Evolutionary conservation across 92 coral and sea anemone species (phyloP).

Genomic region (Porites divaricata): DNA sequence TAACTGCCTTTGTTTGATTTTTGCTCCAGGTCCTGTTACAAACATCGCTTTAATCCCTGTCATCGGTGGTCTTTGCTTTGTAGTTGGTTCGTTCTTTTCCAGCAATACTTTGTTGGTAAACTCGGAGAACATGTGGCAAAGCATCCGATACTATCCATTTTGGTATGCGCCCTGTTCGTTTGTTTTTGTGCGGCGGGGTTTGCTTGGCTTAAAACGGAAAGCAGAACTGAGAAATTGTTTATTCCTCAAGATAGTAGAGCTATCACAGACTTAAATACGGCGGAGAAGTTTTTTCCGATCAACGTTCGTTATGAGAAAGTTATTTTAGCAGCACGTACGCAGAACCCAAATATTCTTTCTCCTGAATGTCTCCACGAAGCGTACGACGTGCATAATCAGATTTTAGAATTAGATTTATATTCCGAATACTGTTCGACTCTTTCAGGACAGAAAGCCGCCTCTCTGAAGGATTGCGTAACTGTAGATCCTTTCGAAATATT

Average conservation of each 20-base stretch:
- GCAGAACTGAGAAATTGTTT: conserved; percentile 69
- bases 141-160: conserved; percentile 42
- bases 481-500: conserved; percentile 60
- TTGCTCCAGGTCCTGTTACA: conserved; percentile 11
- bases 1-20: neutral
- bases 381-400: conserved; percentile 42
- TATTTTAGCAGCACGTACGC: conserved; percentile 42
- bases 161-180: conserved; percentile 36
- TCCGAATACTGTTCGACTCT: conserved; percentile 53
- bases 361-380: conserved; percentile 58
- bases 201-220: conserved; percentile 57
- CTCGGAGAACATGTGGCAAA: conserved; percentile 61
- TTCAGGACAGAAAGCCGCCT: conserved; percentile 44
- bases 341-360: conserved; percentile 37
- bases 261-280: conserved; percentile 59
- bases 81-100: conserved; percentile 26
- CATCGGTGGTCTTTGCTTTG: conserved; percentile 34
- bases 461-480: conserved; percentile 41
- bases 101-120: conserved; percentile 25
- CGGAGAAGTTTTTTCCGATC: conserved; percentile 48
- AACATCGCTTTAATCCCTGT: conserved; percentile 31
- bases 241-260: conserved; percentile 76
- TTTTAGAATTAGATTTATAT: conserved; percentile 45
- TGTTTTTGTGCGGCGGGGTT: conserved; percentile 67
- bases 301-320: conserved; percentile 48